phyloP scores from a whole-genome alignment of 2,797 vertebrate genomes.

The Typhlichthys subterraneus region DNA sequence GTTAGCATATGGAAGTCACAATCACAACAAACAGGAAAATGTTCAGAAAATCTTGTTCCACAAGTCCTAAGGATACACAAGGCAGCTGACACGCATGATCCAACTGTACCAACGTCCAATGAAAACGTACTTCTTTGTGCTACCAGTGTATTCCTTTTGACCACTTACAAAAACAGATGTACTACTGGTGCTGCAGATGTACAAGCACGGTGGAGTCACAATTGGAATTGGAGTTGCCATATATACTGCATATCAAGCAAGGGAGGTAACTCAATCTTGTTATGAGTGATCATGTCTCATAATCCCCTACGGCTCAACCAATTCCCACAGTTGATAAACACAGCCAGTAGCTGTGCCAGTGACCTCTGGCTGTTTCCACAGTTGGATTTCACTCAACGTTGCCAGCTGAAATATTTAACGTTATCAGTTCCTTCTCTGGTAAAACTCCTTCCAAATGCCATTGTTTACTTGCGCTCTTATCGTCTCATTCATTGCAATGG shows the following conservation, averaged over 20 bases:
- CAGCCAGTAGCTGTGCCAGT: no score
- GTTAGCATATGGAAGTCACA: neutral
- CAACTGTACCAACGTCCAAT: neutral
- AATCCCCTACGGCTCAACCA: conserved; percentile 14
- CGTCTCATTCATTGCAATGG: neutral
- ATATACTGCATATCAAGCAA: conserved; percentile 37
- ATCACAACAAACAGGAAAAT: no score
- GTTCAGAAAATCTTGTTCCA: no score
- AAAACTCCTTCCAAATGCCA: conserved; percentile 1
- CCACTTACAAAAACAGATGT: neutral
- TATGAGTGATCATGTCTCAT: conserved; percentile 25
- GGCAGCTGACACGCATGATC: no score
- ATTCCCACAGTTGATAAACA: conserved; percentile 1
- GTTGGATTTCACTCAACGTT: neutral
- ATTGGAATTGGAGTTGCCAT: conserved; percentile 1
- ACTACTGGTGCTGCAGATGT: conserved; percentile 7
- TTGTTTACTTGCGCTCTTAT: neutral
- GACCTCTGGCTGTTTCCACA: no score
- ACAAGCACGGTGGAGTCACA: neutral
- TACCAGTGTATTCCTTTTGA: neutral
- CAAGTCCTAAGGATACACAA: no score
- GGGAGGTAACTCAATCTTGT: conserved; percentile 25
- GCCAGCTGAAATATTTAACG: neutral
- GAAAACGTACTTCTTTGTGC: neutral
- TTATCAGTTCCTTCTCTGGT: conserved; percentile 4